A percentile compares a stretch with the other conserved stretches of the same genome.
Conservation (phyloP, 2,888 invertebrate genomes). For the Chymomyza fuscimana region DNA sequence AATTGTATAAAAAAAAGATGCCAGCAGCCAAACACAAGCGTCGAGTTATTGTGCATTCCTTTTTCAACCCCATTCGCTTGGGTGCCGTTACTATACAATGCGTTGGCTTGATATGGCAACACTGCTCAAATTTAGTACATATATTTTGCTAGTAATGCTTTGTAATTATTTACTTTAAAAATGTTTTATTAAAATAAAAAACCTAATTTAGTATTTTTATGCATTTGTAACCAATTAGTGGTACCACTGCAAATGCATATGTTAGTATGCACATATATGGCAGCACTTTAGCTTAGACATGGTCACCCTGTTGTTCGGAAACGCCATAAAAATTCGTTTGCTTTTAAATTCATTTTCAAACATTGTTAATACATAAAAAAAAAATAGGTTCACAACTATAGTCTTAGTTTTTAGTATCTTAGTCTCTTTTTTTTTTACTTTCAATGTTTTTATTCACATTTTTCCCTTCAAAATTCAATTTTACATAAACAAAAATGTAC, state of each 20-base stretch:
- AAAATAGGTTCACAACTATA: too few species aligned
- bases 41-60: conserved; percentile 51
- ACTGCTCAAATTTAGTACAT: conserved; percentile 21
- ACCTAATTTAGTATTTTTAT: neutral
- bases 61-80: conserved; percentile 57
- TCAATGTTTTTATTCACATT: too few species aligned
- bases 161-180: neutral
- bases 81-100: conserved; percentile 38
- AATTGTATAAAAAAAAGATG: conserved; percentile 20
- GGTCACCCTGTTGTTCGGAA: neutral
- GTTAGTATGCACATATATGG: neutral
- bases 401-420: too few species aligned
- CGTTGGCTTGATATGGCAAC: neutral
- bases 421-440: too few species aligned
- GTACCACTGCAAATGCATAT: neutral
- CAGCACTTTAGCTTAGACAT: neutral
- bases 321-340: neutral
- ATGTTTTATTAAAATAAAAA: neutral
- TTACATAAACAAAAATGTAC: too few species aligned
- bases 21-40: conserved; percentile 53
- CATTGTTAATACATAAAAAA: too few species aligned
- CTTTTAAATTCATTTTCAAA: neutral
- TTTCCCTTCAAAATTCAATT: too few species aligned
- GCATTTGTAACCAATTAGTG: neutral
- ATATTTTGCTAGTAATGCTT: neutral